These are phyloP conservation scores for Danio choprae DNA, from an alignment of 2,797 vertebrate species.

Conservation along the genomic window DNA sequence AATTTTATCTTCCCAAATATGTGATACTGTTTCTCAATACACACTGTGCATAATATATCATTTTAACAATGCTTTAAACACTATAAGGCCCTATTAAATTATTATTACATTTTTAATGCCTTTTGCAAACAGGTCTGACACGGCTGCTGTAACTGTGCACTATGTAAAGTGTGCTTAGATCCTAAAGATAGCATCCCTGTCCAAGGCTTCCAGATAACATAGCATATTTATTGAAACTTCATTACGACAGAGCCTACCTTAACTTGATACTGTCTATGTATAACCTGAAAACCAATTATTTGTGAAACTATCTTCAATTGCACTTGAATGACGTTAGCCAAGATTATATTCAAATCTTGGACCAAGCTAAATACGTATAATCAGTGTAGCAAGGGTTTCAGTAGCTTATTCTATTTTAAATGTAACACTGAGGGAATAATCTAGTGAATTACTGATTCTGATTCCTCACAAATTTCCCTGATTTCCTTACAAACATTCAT, in stretches of 20 bases:
- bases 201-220: constrained; percentile 63
- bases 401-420: not conserved
- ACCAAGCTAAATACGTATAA: not conserved
- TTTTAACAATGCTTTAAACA: no score
- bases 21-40: not conserved
- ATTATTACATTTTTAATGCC: no score
- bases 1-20: not conserved
- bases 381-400: no score
- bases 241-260: constrained; percentile 52
- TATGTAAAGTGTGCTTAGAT: constrained; percentile 66
- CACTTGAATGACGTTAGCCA: not conserved
- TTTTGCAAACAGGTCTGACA: constrained; percentile 26
- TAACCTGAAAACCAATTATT: constrained; percentile 40
- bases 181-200: constrained; percentile 73
- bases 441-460: no score
- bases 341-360: not conserved
- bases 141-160: constrained; percentile 69
- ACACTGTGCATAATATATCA: not conserved
- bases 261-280: constrained; percentile 61
- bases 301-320: constrained; percentile 30
- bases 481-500: no score
- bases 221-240: constrained; percentile 66
- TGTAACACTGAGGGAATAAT: not conserved
- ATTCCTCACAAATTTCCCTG: no score
- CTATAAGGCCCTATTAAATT: no score